Conservation (phyloP, 1,140 invertebrate species). For the Holotrichia oblita region DNA sequence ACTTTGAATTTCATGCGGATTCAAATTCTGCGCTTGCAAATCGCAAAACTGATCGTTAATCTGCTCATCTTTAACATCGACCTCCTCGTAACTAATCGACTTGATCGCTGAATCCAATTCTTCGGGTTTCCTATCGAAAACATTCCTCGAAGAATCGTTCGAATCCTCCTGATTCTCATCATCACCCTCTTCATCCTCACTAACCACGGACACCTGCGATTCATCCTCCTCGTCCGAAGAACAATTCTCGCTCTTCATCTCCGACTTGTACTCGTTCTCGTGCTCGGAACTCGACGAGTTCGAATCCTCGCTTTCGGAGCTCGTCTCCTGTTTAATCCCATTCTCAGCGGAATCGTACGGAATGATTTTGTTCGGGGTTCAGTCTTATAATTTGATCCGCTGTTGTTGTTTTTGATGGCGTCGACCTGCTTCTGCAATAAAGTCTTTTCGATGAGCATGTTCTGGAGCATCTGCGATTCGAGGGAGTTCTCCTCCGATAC, state of each 20-base stretch:
- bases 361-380: constrained; percentile 33
- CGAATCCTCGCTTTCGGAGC: constrained; percentile 44
- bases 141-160: constrained; percentile 14
- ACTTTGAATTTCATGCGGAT: constrained; percentile 57
- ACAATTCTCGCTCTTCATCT: constrained; percentile 1
- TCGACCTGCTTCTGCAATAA: constrained; percentile 10
- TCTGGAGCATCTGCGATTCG: constrained; percentile 49
- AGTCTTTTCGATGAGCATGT: constrained; percentile 47
- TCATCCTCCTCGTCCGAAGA: constrained; percentile 38
- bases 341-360: constrained; percentile 28
- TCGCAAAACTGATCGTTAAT: constrained; percentile 52
- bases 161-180: constrained; percentile 32
- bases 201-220: constrained; percentile 3
- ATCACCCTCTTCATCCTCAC: constrained; percentile 45
- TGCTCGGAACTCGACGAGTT: constrained; percentile 22
- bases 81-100: constrained; percentile 53
- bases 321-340: constrained; percentile 35
- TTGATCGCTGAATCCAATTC: constrained; percentile 56
- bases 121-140: constrained; percentile 48
- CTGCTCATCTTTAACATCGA: constrained; percentile 45
- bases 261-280: not conserved
- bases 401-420: not conserved
- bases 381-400: constrained; percentile 38
- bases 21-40: constrained; percentile 49
- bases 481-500: constrained; percentile 38